phyloP scores from a whole-genome alignment of 2,797 vertebrate genomes.

The Sciurus carolinensis region DNA sequence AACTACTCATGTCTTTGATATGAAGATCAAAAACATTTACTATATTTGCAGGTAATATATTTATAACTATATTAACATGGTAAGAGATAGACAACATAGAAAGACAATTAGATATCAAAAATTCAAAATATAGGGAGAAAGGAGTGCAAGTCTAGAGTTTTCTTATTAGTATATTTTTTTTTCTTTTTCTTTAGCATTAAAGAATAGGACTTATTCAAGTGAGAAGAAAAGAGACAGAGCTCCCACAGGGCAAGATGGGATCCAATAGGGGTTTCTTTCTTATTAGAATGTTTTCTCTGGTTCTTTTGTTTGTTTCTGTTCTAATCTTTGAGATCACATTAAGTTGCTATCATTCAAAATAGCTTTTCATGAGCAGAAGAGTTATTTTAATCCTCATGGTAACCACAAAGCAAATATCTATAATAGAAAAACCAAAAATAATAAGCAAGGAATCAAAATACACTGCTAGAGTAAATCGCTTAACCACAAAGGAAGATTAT shows the following conservation, averaged over 20 bases:
- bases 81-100: neutral
- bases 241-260: too few relatives aligned
- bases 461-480: neutral
- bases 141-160: neutral
- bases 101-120: neutral
- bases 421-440: neutral
- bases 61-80: neutral
- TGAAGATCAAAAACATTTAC: neutral
- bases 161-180: too few relatives aligned
- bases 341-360: neutral
- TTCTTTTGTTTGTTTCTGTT: neutral
- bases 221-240: too few relatives aligned
- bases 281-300: too few relatives aligned
- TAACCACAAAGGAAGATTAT: neutral
- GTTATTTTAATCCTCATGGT: neutral
- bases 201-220: too few relatives aligned
- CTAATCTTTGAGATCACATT: neutral
- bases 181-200: too few relatives aligned
- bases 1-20: neutral
- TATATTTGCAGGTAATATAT: too few relatives aligned
- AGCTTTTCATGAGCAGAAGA: neutral
- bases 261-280: too few relatives aligned
- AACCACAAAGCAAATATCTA: neutral
- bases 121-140: neutral
- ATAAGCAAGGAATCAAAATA: neutral